Evolutionary conservation across 2,888 invertebrate species (phyloP).

Genomic region (Heteropelma amictum): DNA sequence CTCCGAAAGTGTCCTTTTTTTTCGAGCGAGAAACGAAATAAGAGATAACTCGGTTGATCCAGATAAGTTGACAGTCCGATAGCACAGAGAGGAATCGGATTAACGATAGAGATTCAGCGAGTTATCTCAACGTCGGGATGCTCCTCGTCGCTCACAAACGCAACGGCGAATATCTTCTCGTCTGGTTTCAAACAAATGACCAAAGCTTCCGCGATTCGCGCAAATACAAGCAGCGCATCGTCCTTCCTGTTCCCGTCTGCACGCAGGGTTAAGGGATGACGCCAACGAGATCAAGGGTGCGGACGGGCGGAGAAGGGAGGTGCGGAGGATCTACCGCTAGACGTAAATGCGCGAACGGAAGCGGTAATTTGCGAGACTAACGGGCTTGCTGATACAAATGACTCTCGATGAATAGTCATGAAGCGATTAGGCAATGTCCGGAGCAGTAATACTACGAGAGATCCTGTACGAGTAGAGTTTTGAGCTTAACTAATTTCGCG

Average conservation of each 20-base stretch:
- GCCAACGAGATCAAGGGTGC: background rate
- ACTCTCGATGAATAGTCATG: slow-evolving; percentile 71
- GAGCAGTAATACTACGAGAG: slow-evolving; percentile 44
- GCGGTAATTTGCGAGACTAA: slow-evolving; percentile 66
- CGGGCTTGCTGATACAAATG: slow-evolving; percentile 63
- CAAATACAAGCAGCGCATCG: slow-evolving; percentile 22
- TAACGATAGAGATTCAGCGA: slow-evolving; percentile 38
- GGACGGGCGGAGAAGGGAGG: slow-evolving; percentile 24
- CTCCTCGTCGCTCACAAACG: slow-evolving; percentile 5
- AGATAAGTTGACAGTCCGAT: slow-evolving; percentile 47
- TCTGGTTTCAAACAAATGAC: slow-evolving; percentile 50
- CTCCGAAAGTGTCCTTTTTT: background rate
- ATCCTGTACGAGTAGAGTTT: slow-evolving; percentile 31
- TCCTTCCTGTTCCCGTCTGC: background rate
- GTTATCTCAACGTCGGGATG: slow-evolving; percentile 43
- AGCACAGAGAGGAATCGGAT: slow-evolving; percentile 32
- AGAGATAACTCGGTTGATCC: slow-evolving; percentile 21
- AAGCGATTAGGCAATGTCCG: slow-evolving; percentile 64
- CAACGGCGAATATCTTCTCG: slow-evolving; percentile 44
- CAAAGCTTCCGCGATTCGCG: slow-evolving; percentile 33
- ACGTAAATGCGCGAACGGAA: slow-evolving; percentile 62
- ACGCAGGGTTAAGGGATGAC: background rate
- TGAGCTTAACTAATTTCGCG: slow-evolving; percentile 59
- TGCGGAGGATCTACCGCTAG: slow-evolving; percentile 51
- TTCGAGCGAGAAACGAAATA: slow-evolving; percentile 1